Evolutionary conservation across 2,797 vertebrate genomes (phyloP).

Genomic region (Prionace glauca): DNA sequence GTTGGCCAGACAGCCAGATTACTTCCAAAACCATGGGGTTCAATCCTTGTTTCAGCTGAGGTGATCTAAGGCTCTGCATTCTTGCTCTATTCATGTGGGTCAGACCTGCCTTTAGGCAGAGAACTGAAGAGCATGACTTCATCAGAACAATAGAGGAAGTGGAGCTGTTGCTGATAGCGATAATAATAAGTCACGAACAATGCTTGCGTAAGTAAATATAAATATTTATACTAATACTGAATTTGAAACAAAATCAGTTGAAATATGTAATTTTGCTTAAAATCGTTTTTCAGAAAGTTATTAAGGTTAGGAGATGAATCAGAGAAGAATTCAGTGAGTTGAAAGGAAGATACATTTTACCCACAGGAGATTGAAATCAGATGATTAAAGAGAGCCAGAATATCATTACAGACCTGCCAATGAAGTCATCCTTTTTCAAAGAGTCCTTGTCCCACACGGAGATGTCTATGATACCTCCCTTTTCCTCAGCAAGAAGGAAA

Average conservation of each 20-base stretch:
- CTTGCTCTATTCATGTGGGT: too few species aligned
- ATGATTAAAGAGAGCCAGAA: background rate
- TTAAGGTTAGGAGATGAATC: background rate
- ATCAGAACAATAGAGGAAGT: background rate
- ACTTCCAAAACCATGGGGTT: too few species aligned
- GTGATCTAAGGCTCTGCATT: too few species aligned
- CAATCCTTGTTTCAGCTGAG: too few species aligned
- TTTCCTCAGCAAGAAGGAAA: conserved; percentile 90
- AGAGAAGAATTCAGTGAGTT: background rate
- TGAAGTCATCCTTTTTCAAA: conserved; percentile 92
- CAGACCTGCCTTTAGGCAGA: too few species aligned
- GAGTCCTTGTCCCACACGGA: conserved; percentile 93
- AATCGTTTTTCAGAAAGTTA: background rate
- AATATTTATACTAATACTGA: background rate
- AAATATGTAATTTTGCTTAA: background rate
- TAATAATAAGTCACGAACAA: background rate
- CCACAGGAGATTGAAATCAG: background rate
- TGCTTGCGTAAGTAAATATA: background rate
- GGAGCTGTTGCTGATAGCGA: background rate
- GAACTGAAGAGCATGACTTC: too few species aligned
- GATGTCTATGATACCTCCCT: conserved; percentile 81
- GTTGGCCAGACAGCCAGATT: too few species aligned
- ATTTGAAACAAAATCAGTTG: background rate
- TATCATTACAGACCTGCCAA: conserved; percentile 75
- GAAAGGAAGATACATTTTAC: background rate